Evolutionary conservation across 1,140 invertebrate species (phyloP).

Genomic region (Bilobella aurantiaca): DNA sequence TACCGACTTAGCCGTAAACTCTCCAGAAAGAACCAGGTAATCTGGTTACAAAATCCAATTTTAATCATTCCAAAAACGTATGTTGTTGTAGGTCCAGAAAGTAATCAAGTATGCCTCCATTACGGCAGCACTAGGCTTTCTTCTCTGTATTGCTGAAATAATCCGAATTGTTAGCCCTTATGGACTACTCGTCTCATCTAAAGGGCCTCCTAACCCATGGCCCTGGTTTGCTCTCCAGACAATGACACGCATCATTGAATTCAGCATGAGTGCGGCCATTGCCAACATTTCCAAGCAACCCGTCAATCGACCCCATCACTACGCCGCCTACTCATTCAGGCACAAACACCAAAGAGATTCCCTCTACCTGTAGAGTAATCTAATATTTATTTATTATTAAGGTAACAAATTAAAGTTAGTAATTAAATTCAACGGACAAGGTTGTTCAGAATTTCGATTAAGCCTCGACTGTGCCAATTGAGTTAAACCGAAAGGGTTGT

Average conservation of each 20-base stretch:
- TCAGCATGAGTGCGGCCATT: slow-evolving; percentile 47
- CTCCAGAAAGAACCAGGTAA: slow-evolving; percentile 31
- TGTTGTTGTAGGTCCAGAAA: slow-evolving; percentile 25
- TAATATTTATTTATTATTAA: no score
- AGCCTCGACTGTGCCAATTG: neutral
- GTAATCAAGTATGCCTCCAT: slow-evolving; percentile 34
- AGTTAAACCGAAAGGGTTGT: neutral
- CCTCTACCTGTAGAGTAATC: slow-evolving; percentile 42
- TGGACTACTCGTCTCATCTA: slow-evolving; percentile 35
- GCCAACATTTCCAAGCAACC: slow-evolving; percentile 53
- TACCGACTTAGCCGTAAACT: slow-evolving; percentile 36
- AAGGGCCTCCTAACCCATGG: slow-evolving; percentile 7
- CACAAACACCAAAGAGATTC: slow-evolving; percentile 43
- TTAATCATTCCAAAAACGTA: neutral
- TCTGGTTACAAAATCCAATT: neutral
- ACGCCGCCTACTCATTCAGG: slow-evolving; percentile 42
- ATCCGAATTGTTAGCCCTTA: slow-evolving; percentile 46
- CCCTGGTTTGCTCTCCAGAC: slow-evolving; percentile 51
- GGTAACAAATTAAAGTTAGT: neutral
- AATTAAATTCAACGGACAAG: neutral
- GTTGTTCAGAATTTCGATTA: neutral
- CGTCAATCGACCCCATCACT: slow-evolving; percentile 45
- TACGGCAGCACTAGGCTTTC: slow-evolving; percentile 44
- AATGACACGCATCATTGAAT: slow-evolving; percentile 44
- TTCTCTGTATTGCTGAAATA: slow-evolving; percentile 45